Percentiles rank a stretch among this genome's conserved stretches.
These are phyloP conservation scores for Diorhabda carinulata DNA, from an alignment of 1,140 invertebrate genomes.

Conservation along the genomic window DNA sequence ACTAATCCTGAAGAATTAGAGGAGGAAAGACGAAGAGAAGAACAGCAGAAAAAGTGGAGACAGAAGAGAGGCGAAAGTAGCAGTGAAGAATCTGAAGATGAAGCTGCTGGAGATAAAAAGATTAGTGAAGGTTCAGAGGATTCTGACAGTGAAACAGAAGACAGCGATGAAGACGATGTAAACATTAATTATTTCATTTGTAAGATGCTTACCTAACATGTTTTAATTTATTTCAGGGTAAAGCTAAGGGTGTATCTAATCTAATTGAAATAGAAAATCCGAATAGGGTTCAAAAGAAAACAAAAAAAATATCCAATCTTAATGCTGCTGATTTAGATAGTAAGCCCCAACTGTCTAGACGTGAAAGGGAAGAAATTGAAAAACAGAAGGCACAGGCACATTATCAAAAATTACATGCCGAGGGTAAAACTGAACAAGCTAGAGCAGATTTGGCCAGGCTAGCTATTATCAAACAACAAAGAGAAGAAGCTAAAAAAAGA, in stretches of 20 bases:
- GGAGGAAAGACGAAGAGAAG: constrained; percentile 74
- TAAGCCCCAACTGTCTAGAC: constrained; percentile 74
- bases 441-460: constrained; percentile 87
- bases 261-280: constrained; percentile 52
- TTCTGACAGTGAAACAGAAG: constrained; percentile 31
- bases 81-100: constrained; percentile 38
- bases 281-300: constrained; percentile 84
- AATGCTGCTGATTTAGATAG: constrained; percentile 55
- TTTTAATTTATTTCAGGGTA: constrained; percentile 17
- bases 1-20: constrained; percentile 91
- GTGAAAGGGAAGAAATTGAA: constrained; percentile 88
- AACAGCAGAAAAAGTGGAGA: constrained; percentile 65
- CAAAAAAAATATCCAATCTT: constrained; percentile 76
- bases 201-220: neutral
- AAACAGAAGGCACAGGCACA: constrained; percentile 80
- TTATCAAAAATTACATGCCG: constrained; percentile 89
- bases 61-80: constrained; percentile 49
- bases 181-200: neutral
- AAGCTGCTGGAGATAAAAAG: constrained; percentile 47
- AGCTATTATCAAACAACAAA: constrained; percentile 87
- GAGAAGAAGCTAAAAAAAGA: constrained; percentile 88
- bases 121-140: constrained; percentile 48
- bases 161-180: constrained; percentile 35
- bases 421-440: constrained; percentile 93
- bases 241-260: constrained; percentile 33